Evolutionary conservation across 2,888 invertebrate species (phyloP), one percentile per base, ranked within the genome.

Genomic region (Pantelozetes paolii): DNA sequence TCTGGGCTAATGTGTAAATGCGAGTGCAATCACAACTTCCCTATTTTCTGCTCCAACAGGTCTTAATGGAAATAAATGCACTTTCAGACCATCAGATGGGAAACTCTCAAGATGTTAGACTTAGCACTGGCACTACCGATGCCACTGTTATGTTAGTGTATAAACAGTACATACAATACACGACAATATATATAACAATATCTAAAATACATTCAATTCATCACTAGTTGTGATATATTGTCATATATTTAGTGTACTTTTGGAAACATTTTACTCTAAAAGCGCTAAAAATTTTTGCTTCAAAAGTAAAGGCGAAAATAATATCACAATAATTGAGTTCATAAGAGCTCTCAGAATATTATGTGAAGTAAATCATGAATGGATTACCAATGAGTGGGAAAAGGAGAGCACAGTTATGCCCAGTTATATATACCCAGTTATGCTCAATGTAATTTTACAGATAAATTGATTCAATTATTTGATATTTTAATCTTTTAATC

Each of bases 11-110:
- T 54, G 57, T 54, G 57, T 23, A 54, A 72, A 72, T 72, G 72
- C 57, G 18, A 72, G 50, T 57, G 57, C 32, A 72, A 72, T 72
- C 72, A 57, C 72, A 59, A 72, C 72, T 72, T 72, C 72, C 72
- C 72, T 72, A 72, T 72, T 72, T 72, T 72, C 72, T 59, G 72
- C 72, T 32, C 36, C 36, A 40, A 59, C 54, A 57, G 40, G 36
- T 72, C 54, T 9, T 42, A 72, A 72, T 72, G 72, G 57, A 40
- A 71, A 59, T 57, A 23, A 59, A 59, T 67, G 42, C 67, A 67
- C 67, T 67, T 40, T 64, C n/a, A 26, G 72, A 72, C 42, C 18
- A 36, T 54, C 54, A 57, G 72, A 59, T 59, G 72, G 59, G 72
- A 72, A 72, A 67, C 36, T 42, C 67, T 36, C 67, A 67, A 67